Conservation (phyloP, 2,113 vertebrate species). For the Ceratotherium simum region DNA sequence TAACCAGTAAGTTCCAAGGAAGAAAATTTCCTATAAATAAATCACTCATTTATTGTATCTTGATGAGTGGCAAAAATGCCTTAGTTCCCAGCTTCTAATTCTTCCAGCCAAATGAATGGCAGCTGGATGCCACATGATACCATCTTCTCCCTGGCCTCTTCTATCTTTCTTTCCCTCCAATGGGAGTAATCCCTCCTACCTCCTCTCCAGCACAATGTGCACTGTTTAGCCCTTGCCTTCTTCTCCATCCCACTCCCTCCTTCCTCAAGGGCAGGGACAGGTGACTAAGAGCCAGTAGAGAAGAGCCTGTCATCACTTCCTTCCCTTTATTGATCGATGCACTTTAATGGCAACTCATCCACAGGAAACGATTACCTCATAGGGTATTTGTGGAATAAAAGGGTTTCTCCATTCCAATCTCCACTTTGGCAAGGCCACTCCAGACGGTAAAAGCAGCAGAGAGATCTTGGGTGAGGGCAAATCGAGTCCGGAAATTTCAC, state of each 20-base stretch:
- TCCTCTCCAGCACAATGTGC: rapidly evolving
- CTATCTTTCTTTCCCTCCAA: neutral
- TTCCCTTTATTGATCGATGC: neutral
- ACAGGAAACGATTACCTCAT: rapidly evolving
- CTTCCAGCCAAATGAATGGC: neutral
- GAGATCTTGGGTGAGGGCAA: neutral
- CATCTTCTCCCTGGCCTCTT: neutral
- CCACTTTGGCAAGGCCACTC: neutral
- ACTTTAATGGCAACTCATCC: neutral
- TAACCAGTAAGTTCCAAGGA: neutral
- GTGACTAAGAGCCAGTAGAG: neutral
- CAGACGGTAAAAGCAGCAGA: neutral
- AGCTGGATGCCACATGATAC: neutral
- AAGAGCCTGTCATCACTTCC: neutral
- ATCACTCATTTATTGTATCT: neutral
- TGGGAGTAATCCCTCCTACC: neutral
- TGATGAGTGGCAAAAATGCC: neutral
- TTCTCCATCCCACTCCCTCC: neutral
- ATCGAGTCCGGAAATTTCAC: neutral
- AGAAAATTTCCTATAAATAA: neutral
- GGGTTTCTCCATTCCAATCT: neutral
- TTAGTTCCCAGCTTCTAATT: neutral
- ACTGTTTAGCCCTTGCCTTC: neutral
- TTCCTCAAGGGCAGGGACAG: neutral
- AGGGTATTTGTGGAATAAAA: neutral